These are phyloP conservation scores for Crypturellus tataupa DNA, from an alignment of 2,797 vertebrate genomes.

Conservation along the genomic window DNA sequence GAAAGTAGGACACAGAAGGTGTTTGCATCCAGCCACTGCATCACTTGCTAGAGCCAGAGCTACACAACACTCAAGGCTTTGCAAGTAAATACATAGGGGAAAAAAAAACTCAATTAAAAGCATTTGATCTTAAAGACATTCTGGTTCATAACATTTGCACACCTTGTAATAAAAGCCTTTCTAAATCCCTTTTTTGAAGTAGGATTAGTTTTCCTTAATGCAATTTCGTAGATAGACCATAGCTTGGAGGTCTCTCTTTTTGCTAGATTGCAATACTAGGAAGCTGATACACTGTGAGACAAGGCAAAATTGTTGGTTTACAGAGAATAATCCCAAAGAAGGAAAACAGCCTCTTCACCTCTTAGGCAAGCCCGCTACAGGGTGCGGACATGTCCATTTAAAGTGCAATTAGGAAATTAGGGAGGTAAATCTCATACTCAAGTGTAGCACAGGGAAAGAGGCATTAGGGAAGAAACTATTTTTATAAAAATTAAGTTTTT, in stretches of 20 bases:
- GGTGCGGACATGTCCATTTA: background rate
- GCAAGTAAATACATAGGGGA: background rate
- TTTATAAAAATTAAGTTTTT: background rate
- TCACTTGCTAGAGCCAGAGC: slow-evolving; percentile 27
- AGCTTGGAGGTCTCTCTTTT: background rate
- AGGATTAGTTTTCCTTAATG: background rate
- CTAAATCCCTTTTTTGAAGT: background rate
- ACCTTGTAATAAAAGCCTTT: slow-evolving; percentile 18
- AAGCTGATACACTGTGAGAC: background rate
- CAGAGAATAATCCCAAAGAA: background rate
- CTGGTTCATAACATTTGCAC: background rate
- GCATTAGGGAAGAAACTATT: background rate
- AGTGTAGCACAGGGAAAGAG: background rate
- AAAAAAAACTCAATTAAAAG: slow-evolving; percentile 11
- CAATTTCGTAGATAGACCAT: background rate
- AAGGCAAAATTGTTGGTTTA: background rate
- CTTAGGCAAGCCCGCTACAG: background rate
- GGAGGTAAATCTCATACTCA: background rate
- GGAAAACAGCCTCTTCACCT: background rate
- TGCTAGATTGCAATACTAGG: background rate
- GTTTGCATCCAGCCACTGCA: slow-evolving; percentile 43
- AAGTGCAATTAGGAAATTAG: background rate
- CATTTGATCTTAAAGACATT: slow-evolving; percentile 41
- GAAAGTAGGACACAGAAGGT: slow-evolving; percentile 69
- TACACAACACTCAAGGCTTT: slow-evolving; percentile 20